Conservation (phyloP, 2,113 vertebrate species). For the Falco punctatus region DNA sequence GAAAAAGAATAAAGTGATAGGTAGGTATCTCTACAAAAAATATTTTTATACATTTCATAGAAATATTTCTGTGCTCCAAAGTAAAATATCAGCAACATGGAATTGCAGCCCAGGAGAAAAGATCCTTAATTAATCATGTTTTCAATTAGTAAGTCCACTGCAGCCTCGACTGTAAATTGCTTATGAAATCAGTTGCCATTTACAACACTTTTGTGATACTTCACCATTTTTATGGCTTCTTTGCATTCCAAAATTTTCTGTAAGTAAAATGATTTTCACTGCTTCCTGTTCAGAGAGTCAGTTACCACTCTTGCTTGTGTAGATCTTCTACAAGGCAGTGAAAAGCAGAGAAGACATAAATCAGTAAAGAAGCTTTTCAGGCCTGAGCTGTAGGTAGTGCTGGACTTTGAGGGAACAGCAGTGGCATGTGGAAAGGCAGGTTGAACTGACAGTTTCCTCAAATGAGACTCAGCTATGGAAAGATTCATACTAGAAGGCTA, state of each 20-base stretch:
- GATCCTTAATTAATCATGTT: background rate
- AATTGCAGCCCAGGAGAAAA: background rate
- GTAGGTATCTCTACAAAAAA: conserved; percentile 71
- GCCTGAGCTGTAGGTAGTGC: background rate
- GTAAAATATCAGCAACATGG: background rate
- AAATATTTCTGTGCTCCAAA: background rate
- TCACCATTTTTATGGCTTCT: background rate
- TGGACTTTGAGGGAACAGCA: background rate
- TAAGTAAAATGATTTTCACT: background rate
- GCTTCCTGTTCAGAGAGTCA: background rate
- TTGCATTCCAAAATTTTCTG: background rate
- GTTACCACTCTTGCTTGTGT: background rate
- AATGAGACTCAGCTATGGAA: background rate
- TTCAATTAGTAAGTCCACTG: background rate
- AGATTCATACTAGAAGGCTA: background rate
- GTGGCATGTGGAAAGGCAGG: background rate
- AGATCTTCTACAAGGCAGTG: background rate
- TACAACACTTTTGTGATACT: background rate
- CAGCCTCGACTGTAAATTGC: background rate
- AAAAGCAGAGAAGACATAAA: background rate
- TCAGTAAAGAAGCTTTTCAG: background rate
- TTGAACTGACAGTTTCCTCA: background rate
- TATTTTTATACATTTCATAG: background rate
- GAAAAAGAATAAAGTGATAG: conserved; percentile 99
- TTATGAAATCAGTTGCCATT: background rate